A percentile compares a stretch with the other conserved stretches of the same genome.
These are phyloP conservation scores for Galeruca laticollis DNA, from an alignment of 2,888 invertebrate species.

Conservation along the genomic window DNA sequence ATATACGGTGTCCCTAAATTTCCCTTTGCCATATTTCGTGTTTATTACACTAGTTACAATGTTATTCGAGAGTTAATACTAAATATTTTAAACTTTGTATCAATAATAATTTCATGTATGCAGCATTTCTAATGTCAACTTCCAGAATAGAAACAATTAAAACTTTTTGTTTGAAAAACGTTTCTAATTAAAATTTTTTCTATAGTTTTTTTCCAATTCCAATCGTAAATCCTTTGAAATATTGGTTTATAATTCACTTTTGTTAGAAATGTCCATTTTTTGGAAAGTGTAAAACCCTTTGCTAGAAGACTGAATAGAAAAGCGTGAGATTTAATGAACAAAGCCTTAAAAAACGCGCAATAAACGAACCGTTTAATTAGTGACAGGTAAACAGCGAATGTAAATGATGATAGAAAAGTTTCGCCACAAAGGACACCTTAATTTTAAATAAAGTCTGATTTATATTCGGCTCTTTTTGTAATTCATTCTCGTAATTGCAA, in stretches of 20 bases:
- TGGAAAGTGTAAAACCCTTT: background rate
- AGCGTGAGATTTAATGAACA: constrained; percentile 16
- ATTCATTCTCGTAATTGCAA: constrained; percentile 63
- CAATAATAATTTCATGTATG: too few species aligned
- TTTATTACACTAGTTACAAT: too few species aligned
- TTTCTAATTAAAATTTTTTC: background rate
- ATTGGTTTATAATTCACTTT: background rate
- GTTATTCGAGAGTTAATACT: too few species aligned
- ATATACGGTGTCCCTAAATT: too few species aligned
- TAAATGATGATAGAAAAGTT: constrained; percentile 47
- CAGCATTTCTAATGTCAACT: too few species aligned
- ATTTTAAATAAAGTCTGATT: constrained; percentile 53
- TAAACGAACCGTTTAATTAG: constrained; percentile 34
- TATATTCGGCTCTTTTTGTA: constrained; percentile 56
- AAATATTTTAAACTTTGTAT: too few species aligned
- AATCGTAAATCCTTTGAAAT: too few species aligned
- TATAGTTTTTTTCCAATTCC: too few species aligned
- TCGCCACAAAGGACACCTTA: constrained; percentile 45
- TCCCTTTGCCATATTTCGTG: too few species aligned
- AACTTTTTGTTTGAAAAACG: too few species aligned
- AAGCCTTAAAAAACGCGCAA: constrained; percentile 22
- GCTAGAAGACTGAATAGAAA: background rate
- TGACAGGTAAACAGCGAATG: constrained; percentile 45
- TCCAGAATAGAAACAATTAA: too few species aligned
- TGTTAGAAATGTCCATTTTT: background rate